Conservation (phyloP, 2,113 vertebrate species). For the Hirundichthys speculiger region DNA sequence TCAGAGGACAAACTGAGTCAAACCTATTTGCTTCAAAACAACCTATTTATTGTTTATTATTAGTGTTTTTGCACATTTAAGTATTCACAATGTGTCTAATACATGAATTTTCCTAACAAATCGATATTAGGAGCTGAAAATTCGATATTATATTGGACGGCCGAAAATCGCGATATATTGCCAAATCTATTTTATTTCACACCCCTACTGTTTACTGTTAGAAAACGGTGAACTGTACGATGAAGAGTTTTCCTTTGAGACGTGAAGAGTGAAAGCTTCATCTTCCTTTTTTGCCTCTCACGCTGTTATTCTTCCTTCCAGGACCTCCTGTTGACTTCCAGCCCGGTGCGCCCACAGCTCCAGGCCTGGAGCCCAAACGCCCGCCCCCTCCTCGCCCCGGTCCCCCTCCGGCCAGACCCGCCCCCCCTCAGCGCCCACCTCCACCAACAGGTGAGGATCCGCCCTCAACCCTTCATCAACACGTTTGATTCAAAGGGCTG, state of each 20-base stretch:
- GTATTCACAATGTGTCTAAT: too few relatives aligned
- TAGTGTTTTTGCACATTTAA: too few relatives aligned
- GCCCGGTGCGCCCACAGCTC: constrained; percentile 75
- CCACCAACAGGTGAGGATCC: constrained; percentile 90
- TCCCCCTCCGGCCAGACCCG: constrained; percentile 89
- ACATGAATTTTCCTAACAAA: too few relatives aligned
- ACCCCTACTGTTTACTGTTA: constrained; percentile 21
- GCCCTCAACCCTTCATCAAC: not conserved
- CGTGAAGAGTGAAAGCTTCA: too few relatives aligned
- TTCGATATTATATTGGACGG: too few relatives aligned
- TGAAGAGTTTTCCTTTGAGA: constrained; percentile 19
- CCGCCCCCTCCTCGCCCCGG: constrained; percentile 90
- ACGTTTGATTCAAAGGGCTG: constrained; percentile 46
- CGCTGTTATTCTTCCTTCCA: constrained; percentile 32
- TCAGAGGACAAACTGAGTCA: too few relatives aligned
- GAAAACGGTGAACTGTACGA: constrained; percentile 15
- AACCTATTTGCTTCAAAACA: too few relatives aligned
- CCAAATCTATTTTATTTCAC: too few relatives aligned
- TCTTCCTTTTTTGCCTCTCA: not conserved
- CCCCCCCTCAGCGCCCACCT: constrained; percentile 94
- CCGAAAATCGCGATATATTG: too few relatives aligned
- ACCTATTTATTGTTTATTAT: too few relatives aligned
- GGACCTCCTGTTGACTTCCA: constrained; percentile 83
- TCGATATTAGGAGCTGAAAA: too few relatives aligned
- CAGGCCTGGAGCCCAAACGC: constrained; percentile 87